phyloP scores from a whole-genome alignment of 2,113 vertebrate species.

The Orthonyx spaldingii region DNA sequence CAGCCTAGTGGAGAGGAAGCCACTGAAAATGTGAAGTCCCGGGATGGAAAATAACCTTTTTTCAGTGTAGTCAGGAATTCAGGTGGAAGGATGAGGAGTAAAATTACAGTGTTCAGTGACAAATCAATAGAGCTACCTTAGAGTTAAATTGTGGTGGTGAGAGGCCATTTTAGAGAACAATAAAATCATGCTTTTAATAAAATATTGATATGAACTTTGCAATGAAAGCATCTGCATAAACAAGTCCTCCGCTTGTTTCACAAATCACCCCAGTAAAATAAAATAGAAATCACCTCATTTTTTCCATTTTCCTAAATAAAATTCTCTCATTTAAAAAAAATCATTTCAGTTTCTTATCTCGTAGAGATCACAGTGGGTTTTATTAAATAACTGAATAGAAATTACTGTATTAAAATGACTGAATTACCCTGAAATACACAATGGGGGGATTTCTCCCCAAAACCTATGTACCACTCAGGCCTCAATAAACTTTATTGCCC shows the following conservation, averaged over 20 bases:
- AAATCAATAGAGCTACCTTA: not conserved
- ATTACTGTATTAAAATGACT: not conserved
- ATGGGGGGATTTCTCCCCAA: not conserved
- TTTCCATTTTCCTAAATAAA: not conserved
- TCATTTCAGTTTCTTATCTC: not conserved
- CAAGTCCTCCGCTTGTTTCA: not conserved
- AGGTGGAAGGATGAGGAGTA: not conserved
- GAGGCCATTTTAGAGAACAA: not conserved
- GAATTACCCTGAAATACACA: not conserved
- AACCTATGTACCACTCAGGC: not conserved
- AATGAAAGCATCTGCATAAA: not conserved
- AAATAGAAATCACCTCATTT: not conserved
- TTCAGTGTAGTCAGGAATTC: not conserved
- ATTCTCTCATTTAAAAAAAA: not conserved
- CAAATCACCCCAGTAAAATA: not conserved
- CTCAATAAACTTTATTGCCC: slow-evolving; percentile 25
- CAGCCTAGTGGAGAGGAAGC: not conserved
- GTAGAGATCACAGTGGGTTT: not conserved
- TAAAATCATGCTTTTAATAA: not conserved
- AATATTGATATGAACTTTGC: not conserved
- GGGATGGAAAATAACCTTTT: not conserved
- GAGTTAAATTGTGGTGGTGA: not conserved
- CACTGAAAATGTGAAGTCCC: not conserved
- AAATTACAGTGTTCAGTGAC: slow-evolving; percentile 12
- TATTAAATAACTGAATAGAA: not conserved